A percentile compares a stretch with the other conserved stretches of the same genome.
Conservation (phyloP, 2,797 vertebrate species). For the Galagoides demidoff region DNA sequence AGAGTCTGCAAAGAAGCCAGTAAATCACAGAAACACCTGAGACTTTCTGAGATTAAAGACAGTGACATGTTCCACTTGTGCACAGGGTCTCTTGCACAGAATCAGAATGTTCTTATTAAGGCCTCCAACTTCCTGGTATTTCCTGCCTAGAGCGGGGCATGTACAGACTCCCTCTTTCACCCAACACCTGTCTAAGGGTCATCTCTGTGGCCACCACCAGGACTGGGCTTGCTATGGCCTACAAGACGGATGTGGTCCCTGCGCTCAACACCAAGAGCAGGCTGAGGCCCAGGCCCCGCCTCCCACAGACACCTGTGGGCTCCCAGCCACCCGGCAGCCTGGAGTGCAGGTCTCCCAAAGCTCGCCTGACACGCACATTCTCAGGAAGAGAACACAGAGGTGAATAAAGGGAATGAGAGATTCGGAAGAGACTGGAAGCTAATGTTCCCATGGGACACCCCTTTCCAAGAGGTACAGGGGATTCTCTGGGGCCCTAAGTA, state of each 20-base stretch:
- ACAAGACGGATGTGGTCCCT: not conserved
- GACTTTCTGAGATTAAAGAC: not conserved
- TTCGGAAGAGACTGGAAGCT: not conserved
- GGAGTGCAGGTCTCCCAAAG: not conserved
- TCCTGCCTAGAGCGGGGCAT: not conserved
- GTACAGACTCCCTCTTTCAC: not conserved
- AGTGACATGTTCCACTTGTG: not conserved
- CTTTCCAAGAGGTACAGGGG: not conserved
- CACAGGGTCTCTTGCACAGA: rapidly evolving
- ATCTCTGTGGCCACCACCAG: not conserved
- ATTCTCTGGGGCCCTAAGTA: not conserved
- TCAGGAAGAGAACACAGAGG: rapidly evolving
- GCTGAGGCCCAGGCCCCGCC: not conserved
- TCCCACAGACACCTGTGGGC: too few species aligned
- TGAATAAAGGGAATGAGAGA: not conserved
- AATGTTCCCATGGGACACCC: not conserved
- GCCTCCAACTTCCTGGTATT: not conserved
- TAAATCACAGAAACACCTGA: not conserved
- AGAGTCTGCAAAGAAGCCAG: not conserved
- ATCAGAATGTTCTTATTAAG: too few species aligned
- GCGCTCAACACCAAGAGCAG: not conserved
- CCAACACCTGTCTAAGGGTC: not conserved
- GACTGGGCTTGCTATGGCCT: not conserved
- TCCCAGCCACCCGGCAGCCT: rapidly evolving
- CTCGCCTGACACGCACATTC: rapidly evolving